Percentiles rank a stretch among this genome's conserved stretches.
Conservation (phyloP, 2,888 invertebrate species). For the Drosophila ezoana region DNA sequence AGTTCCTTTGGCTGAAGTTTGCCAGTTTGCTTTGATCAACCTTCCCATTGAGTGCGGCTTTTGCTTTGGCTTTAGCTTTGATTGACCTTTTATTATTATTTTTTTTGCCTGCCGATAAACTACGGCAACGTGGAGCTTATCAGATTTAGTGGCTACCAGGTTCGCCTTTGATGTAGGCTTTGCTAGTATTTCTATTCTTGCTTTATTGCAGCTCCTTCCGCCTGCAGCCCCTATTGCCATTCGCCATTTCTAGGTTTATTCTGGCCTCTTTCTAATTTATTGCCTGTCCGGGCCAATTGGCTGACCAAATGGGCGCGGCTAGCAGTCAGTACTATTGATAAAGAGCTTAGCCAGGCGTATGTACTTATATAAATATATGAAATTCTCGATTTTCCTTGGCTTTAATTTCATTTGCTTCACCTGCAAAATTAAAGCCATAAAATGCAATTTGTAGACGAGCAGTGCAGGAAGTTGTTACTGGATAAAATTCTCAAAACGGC, state of each 20-base stretch:
- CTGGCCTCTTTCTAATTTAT: conserved; percentile 50
- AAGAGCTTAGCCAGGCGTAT: conserved; percentile 33
- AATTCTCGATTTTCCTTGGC: conserved; percentile 1
- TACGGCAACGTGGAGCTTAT: conserved; percentile 25
- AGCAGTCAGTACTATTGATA: conserved; percentile 47
- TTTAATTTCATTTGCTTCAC: conserved; percentile 28
- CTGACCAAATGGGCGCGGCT: conserved; percentile 11
- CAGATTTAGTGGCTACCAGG: conserved; percentile 23
- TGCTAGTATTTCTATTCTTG: conserved; percentile 10
- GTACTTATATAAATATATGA: background rate
- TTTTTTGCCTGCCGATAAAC: conserved; percentile 14
- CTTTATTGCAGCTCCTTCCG: conserved; percentile 1
- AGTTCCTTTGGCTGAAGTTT: conserved; percentile 44
- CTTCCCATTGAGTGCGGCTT: conserved; percentile 26
- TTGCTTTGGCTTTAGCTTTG: conserved; percentile 20
- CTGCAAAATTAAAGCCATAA: conserved; percentile 60
- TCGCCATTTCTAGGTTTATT: background rate
- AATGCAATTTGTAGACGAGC: conserved; percentile 37
- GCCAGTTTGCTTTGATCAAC: conserved; percentile 47
- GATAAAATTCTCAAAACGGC: conserved; percentile 52
- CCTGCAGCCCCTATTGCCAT: background rate
- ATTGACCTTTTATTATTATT: conserved; percentile 23
- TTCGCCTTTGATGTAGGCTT: conserved; percentile 59
- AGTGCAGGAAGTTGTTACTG: conserved; percentile 71
- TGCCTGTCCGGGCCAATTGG: conserved; percentile 44